Base-by-base conservation (phyloP, 2,113 vertebrate genomes). In the Daboia siamensis region DNA sequence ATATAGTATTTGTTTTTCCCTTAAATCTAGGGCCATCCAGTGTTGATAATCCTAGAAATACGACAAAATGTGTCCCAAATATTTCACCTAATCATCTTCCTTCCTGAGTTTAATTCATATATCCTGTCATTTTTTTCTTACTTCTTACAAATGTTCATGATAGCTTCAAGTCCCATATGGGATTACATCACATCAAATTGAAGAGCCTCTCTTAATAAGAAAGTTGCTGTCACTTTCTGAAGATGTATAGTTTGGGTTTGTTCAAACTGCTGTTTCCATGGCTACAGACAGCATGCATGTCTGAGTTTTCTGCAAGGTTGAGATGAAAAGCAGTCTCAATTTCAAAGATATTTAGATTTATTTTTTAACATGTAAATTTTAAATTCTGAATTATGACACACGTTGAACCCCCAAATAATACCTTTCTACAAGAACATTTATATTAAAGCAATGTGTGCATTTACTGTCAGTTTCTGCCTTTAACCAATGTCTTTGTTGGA, bases 121-220 rank as follows among this genome's bases (percentile, higher is more conserved):
- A 64, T 15, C 29, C 24, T 80, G 91, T 56, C 87, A 46, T 92
- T 74, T 88, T n/a, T 8, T 88, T 56, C 51, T 55, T 55, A 74
- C 24, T 92, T 92, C 24, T n/a, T 20, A 74, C 48, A 88, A 92
- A 74, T 92, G 86, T 52, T 69, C 64, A 51, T 29, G 21, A 92
- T 88, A 29, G 59, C 59, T 88, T 92, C 51, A 80, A 80, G 33
- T 92, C 61, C 91, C 61, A 88, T 29, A 46, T 88, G 86, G 61
- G 59, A 80, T 55, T 55, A 52, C 13, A 74, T 88, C 85, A 88
- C 8, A 44, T 15, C 17, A 52, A 59, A 26, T 61, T 21, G 51
- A 88, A 92, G 21, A 55, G 44, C 33, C 51, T 91, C 44, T 88
- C 57, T 92, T 88, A 88, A 74, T 88, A 92, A 92, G n/a, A 88